Conservation (phyloP, 2,113 vertebrate species). For the Steatornis caripensis region DNA sequence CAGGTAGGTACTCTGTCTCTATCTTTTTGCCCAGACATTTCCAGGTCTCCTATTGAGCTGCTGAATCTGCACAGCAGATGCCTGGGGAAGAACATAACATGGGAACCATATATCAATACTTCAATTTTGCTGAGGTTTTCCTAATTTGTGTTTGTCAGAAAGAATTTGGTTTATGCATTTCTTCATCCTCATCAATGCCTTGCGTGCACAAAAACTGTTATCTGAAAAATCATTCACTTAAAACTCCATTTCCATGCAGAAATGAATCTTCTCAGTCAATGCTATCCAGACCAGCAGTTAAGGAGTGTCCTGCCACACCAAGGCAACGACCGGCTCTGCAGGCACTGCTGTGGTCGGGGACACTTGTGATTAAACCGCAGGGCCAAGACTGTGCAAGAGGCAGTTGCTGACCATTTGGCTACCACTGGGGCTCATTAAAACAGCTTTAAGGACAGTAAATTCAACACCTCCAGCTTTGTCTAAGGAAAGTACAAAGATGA, state of each 20-base stretch:
- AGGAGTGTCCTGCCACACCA: background rate
- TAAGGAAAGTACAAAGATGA: background rate
- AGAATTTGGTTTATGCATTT: background rate
- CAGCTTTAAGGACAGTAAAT: background rate
- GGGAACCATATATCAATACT: background rate
- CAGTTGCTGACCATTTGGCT: background rate
- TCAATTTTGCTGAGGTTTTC: background rate
- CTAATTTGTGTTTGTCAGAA: background rate
- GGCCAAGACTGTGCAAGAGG: background rate
- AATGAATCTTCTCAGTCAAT: background rate
- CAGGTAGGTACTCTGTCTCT: background rate
- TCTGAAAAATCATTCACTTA: background rate
- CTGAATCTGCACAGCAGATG: background rate
- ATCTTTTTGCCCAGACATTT: background rate
- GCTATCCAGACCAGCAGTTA: background rate
- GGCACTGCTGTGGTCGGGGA: no score
- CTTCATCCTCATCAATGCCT: background rate
- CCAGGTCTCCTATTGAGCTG: background rate
- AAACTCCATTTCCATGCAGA: background rate
- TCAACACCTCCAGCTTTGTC: background rate
- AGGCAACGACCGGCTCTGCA: background rate
- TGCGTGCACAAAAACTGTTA: background rate
- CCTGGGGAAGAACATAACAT: background rate
- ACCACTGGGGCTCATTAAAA: background rate
- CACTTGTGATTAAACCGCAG: background rate